Conservation (phyloP, 2,797 vertebrate species). For the Geotrypetes seraphini region DNA sequence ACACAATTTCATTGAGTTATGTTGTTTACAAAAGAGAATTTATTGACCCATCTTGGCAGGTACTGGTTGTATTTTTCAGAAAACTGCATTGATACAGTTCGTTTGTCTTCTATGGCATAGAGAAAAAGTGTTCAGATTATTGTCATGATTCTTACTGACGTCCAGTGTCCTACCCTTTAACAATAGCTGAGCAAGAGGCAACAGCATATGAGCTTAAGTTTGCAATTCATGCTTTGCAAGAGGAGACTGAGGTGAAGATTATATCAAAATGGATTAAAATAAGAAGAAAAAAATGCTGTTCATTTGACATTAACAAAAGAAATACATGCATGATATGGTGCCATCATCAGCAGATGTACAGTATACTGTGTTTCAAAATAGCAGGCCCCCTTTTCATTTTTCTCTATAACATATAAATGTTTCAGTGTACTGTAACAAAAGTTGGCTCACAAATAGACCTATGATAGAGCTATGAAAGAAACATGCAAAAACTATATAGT, state of each 20-base stretch:
- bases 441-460: too few species aligned
- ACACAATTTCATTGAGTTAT: conserved; percentile 35
- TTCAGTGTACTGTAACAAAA: too few species aligned
- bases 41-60: conserved; percentile 31
- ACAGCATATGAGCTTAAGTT: conserved; percentile 12
- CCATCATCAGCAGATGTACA: neutral
- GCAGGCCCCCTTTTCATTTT: too few species aligned
- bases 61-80: conserved; percentile 13
- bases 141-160: conserved; percentile 30
- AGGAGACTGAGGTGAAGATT: neutral
- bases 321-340: neutral
- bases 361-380: too few species aligned
- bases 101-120: conserved; percentile 20
- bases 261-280: conserved; percentile 1
- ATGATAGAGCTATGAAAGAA: too few species aligned
- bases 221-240: neutral
- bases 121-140: conserved; percentile 16
- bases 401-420: too few species aligned
- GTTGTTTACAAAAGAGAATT: conserved; percentile 29
- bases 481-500: too few species aligned
- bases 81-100: conserved; percentile 13
- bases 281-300: neutral
- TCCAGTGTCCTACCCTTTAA: too few species aligned
- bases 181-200: conserved; percentile 21
- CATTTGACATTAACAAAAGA: conserved; percentile 1